These are phyloP conservation scores for Drosophila maculinotata DNA, from an alignment of 2,888 invertebrate species.

Conservation along the genomic window DNA sequence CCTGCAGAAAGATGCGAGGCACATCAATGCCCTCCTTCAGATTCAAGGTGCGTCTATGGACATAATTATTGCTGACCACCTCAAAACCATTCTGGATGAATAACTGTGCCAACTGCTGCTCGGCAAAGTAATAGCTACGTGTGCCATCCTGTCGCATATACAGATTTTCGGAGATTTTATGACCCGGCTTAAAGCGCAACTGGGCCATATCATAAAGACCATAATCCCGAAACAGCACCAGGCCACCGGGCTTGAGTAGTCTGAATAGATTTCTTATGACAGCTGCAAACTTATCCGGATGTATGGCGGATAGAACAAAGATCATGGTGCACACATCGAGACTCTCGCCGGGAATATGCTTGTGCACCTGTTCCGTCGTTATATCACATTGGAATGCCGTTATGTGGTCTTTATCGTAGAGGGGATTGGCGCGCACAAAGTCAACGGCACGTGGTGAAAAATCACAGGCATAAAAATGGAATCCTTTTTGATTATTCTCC, in stretches of 20 bases:
- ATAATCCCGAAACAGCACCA: slow-evolving; percentile 96
- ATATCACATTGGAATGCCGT: slow-evolving; percentile 94
- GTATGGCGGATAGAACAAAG: slow-evolving; percentile 97
- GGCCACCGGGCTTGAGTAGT: slow-evolving; percentile 90
- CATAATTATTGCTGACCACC: slow-evolving; percentile 89
- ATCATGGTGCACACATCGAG: slow-evolving; percentile 95
- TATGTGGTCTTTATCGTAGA: slow-evolving; percentile 89
- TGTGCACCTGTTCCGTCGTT: slow-evolving; percentile 88
- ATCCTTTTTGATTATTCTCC: slow-evolving; percentile 84
- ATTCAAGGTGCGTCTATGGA: slow-evolving; percentile 95
- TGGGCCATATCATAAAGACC: slow-evolving; percentile 98
- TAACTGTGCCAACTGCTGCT: slow-evolving; percentile 89
- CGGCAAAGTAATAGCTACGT: slow-evolving; percentile 93
- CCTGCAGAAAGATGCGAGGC: slow-evolving; percentile 96
- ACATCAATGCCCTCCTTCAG: slow-evolving; percentile 96
- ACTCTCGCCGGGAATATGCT: slow-evolving; percentile 85
- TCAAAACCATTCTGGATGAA: slow-evolving; percentile 90
- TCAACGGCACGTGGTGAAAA: slow-evolving; percentile 96
- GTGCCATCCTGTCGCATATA: slow-evolving; percentile 99
- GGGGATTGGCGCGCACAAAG: slow-evolving; percentile 90
- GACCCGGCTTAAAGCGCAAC: slow-evolving; percentile 95
- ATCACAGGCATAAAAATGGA: slow-evolving; percentile 95
- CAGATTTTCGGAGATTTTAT: slow-evolving; percentile 96
- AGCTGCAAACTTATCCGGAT: slow-evolving; percentile 91
- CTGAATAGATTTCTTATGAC: slow-evolving; percentile 88